These are phyloP conservation scores for Danio aesculapii DNA, from an alignment of 2,797 vertebrate genomes.

Conservation along the genomic window DNA sequence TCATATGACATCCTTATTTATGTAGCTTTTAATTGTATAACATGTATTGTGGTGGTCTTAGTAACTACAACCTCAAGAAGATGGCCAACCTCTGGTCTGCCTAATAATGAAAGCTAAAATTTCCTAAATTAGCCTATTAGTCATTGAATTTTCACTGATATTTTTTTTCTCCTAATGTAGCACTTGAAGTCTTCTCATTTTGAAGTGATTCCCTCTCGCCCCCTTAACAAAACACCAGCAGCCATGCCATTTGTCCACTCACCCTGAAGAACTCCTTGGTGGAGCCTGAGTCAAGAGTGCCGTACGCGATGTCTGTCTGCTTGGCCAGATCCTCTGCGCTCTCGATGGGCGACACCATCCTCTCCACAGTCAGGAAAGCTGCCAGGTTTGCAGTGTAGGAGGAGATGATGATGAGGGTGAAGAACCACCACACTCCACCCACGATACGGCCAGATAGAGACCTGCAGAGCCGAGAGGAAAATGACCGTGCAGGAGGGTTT, in stretches of 20 bases:
- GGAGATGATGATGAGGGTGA: conserved; percentile 99
- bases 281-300: conserved; percentile 96
- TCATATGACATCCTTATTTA: neutral
- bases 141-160: neutral
- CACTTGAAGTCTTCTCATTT: neutral
- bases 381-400: conserved; percentile 99
- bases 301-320: conserved; percentile 98
- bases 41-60: too few relatives aligned
- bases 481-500: conserved; percentile 37
- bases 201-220: neutral
- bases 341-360: conserved; percentile 95
- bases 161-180: neutral
- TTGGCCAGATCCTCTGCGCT: conserved; percentile 96
- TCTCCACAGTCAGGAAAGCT: conserved; percentile 98
- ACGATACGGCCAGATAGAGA: conserved; percentile 98
- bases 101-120: neutral
- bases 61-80: neutral
- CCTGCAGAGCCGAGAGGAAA: conserved; percentile 72
- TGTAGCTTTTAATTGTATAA: neutral
- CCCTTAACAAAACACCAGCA: neutral
- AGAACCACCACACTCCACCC: conserved; percentile 99
- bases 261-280: conserved; percentile 99
- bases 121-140: neutral
- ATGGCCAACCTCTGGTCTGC: neutral
- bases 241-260: conserved; percentile 65